Evolutionary conservation across 1,140 invertebrate genomes (phyloP), one percentile per base, ranked within the genome.

Genomic region (Dendroctonus valens): DNA sequence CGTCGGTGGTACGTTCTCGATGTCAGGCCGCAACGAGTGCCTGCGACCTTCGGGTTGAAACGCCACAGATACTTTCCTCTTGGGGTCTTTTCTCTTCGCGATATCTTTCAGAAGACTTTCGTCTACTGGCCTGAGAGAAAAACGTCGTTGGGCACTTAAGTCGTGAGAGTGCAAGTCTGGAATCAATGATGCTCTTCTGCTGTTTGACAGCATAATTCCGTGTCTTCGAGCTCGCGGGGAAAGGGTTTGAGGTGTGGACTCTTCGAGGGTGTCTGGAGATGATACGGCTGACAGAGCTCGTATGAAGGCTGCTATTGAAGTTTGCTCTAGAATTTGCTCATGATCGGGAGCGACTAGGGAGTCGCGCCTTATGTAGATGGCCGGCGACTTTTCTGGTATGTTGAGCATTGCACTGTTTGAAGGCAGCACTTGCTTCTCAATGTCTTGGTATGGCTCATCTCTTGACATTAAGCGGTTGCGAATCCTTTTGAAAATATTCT

Each of bases 221-320:
- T 55, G 53, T 53, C 51, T 55, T 54, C 64, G 44, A 37, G 59
- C 59, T 49, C 58, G 71, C 4, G 74, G 62, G 4, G 73, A 71
- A 61, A 83, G 85, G 7, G 84, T 77, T 49, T 81, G 79, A 5
- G 82, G 79, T 50, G 75, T 74, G 37, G 52, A 69, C 1, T 58
- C 77, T 6, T 79, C 76, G 9, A 57, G 51, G 9, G 41, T 44
- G n/a, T 73, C 69, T 6, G 62, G 76, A 70, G 11, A 73, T 69
- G 57, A 78, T 74, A 62, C 79, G 75, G 59, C 83, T 37, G 88
- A 85, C 11, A 92, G 73, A 0, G 88, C 88, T 41, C 89, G 79
- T 11, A 91, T 79, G 15, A 91, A 83, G 77, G 91, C 89, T 3
- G 89, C 89, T 8, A 91, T 78, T 14, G 87, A 90, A 0, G 89